Conservation (phyloP, 1,140 invertebrate species). For the Hormaphis cornu region DNA sequence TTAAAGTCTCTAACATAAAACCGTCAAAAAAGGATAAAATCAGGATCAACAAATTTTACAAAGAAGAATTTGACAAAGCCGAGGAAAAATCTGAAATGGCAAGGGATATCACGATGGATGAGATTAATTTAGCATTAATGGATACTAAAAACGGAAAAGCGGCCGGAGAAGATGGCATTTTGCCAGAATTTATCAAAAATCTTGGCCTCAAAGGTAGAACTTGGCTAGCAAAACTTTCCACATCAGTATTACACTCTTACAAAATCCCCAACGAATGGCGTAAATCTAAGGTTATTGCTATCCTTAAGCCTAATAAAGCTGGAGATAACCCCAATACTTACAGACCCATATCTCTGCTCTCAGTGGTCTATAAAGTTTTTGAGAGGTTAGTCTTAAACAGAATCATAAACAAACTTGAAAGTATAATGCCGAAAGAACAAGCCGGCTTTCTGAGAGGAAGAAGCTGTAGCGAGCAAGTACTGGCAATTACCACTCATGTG, state of each 20-base stretch:
- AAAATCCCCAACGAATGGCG: constrained; percentile 30
- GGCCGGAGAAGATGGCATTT: not conserved
- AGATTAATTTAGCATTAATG: not conserved
- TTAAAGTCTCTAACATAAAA: not conserved
- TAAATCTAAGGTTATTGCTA: constrained; percentile 26
- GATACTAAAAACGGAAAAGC: not conserved
- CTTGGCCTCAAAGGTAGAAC: not conserved
- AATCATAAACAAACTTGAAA: not conserved
- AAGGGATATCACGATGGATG: not conserved
- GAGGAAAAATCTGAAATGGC: too few species aligned
- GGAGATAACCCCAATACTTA: constrained; percentile 14
- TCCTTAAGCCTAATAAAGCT: constrained; percentile 29
- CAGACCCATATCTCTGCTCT: constrained; percentile 32
- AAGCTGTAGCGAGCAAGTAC: constrained; percentile 17
- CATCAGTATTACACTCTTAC: not conserved
- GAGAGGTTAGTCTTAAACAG: constrained; percentile 30
- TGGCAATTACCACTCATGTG: constrained; percentile 30
- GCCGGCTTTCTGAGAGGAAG: constrained; percentile 13
- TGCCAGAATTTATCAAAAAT: constrained; percentile 3
- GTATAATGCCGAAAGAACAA: not conserved
- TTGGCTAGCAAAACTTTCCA: not conserved
- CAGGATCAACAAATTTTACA: not conserved
- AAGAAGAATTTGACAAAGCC: too few species aligned
- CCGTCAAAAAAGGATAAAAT: not conserved
- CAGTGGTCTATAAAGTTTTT: constrained; percentile 24